phyloP scores from a whole-genome alignment of 2,888 invertebrate genomes.

The Scaptomyza caliginosa region DNA sequence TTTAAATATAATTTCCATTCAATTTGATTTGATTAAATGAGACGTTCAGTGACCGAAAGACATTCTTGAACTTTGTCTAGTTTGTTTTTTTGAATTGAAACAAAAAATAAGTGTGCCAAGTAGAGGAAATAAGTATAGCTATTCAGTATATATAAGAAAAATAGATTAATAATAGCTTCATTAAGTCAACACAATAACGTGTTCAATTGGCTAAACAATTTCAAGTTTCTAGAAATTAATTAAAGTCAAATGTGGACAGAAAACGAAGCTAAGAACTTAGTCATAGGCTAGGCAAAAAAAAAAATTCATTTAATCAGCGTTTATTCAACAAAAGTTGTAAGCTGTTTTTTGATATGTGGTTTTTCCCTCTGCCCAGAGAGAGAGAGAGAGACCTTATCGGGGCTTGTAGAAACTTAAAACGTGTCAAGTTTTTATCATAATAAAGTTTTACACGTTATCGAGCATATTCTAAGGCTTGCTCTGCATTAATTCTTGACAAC shows the following conservation, averaged over 20 bases:
- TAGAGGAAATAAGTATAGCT: conserved; percentile 34
- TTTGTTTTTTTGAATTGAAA: conserved; percentile 7
- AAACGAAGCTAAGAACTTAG: not conserved
- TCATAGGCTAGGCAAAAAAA: conserved; percentile 15
- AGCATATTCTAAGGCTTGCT: too few species aligned
- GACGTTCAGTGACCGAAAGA: conserved; percentile 39
- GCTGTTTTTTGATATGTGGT: not conserved
- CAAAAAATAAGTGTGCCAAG: conserved; percentile 55
- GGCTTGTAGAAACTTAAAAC: not conserved
- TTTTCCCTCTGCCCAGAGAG: conserved; percentile 7
- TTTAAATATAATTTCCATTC: conserved; percentile 1
- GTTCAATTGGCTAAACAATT: conserved; percentile 54
- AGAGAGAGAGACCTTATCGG: conserved; percentile 5
- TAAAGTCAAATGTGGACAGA: conserved; percentile 25
- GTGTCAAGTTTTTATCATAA: not conserved
- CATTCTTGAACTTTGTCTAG: conserved; percentile 50
- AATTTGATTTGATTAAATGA: conserved; percentile 44
- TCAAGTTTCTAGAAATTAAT: conserved; percentile 67
- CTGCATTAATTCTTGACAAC: too few species aligned
- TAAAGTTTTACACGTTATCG: too few species aligned
- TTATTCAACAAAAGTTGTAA: not conserved
- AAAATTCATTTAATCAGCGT: conserved; percentile 15
- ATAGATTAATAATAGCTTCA: conserved; percentile 33
- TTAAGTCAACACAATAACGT: conserved; percentile 33
- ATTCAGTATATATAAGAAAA: conserved; percentile 4